Evolutionary conservation across 53 echinoderm and acorn worm genomes (phyloP), one percentile per base, ranked within the genome.

Genomic region (Pentamera pediparva): DNA sequence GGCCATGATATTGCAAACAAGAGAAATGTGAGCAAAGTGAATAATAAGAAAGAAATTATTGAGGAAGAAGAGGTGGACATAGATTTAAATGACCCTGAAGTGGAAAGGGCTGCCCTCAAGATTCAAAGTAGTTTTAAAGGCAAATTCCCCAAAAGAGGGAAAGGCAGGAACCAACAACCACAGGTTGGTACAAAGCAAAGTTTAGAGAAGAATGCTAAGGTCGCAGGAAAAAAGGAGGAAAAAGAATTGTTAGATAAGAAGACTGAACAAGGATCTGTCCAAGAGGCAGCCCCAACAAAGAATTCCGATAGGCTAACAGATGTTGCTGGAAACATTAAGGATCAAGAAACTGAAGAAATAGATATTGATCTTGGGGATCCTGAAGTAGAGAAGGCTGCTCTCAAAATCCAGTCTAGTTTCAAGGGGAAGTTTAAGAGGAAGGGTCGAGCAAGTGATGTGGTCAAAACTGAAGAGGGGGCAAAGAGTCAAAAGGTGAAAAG

Each of bases 51-150:
- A 5, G 19, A 34, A 22, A 27, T n/a, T 15, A 19, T 26, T 41
- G 28, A 40, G 69, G 96, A 87, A 63, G 95, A 95, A 65, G 91
- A 90, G 58, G 76, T 94, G 25, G 94, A 94, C 59, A 94, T 94
- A 19, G 90, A 94, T 64, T 74, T 94, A 28, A 85, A 75, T 35
- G 94, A 94, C 65, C 96, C 91, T 18, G 91, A 95, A 39, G 96
- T 91, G 33, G 83, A 91, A 69, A 80, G 85, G 32, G 91, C 96
- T 18, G 91, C 91, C 0, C 53, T 83, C 32, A 94, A 90, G 61
- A 94, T 94, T 50, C 94, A 94, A 27, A 76, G 40, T 62, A 52
- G 54, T 41, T 65, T 65, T 41, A 65, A 65, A 27, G 67, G 67
- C 4, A 65, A 65, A 3, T 65, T 65, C 43, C 20, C 12, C 13